Base-by-base conservation (phyloP, 2,888 invertebrate species). In the Frankliniella intonsa region DNA sequence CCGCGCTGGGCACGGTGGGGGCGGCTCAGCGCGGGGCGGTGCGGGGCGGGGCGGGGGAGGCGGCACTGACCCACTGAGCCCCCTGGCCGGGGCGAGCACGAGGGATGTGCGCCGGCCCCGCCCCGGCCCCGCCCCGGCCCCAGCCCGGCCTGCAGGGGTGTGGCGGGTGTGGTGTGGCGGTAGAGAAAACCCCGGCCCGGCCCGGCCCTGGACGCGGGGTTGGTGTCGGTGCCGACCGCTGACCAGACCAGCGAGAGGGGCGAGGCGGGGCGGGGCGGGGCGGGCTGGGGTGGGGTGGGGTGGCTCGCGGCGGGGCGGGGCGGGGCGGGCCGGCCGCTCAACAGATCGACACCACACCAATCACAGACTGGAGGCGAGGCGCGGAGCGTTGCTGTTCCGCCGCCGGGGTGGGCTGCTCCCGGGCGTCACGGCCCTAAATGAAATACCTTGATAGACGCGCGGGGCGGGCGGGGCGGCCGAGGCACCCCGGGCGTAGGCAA, bases 381-480 rank as follows among this genome's bases (percentile, higher is more conserved):
- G 81, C 82, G 65, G 83, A 80, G 83, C 84, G 62, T 12, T 25
- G 55, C 22, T 50, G 81, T n/a, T n/a, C n/a, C n/a, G n/a, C n/a
- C n/a, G n/a, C n/a, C n/a, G n/a, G n/a, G n/a, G n/a, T n/a, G n/a
- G n/a, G n/a, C n/a, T n/a, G n/a, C 84, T 84, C 84, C 84, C 83
- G 84, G 84, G 85, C 85, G 51, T 25, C 38, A 22, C 81, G 38
- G 2, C 3, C 38, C 38, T 38, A 38, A 2, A 38, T 38, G 38
- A 5, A 38, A 38, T 38, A 38, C 38, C 38, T 38, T 38, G 38
- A 5, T 38, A 5, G 38, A 38, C 38, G 38, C 38, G 38, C 38
- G 38, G 84, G 84, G 84, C 85, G 84, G 85, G 85, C 85, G 85
- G 84, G 85, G 83, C 11, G 17, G 55, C 10, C 55, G 12, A 5